phyloP scores from a whole-genome alignment of 2,888 invertebrate species.

The Crematogaster levior region DNA sequence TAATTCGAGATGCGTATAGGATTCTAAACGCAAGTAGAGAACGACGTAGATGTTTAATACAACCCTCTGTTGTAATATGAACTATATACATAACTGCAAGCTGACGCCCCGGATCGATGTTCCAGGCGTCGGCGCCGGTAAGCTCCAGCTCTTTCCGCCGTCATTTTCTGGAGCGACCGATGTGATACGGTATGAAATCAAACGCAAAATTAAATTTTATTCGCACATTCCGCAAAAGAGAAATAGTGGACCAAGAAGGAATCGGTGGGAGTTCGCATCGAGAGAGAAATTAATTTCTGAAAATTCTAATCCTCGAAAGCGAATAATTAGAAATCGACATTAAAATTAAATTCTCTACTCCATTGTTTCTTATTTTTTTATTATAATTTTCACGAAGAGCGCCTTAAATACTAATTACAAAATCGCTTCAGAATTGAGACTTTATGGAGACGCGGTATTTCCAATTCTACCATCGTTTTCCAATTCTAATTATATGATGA shows the following conservation, averaged over 20 bases:
- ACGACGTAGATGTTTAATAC: conserved; percentile 66
- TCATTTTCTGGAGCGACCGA: conserved; percentile 55
- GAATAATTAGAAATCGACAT: background rate
- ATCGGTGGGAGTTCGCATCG: background rate
- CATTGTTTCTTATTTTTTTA: background rate
- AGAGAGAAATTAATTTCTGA: background rate
- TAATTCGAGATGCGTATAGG: conserved; percentile 11
- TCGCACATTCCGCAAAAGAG: background rate
- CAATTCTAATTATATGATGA: background rate
- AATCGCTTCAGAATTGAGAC: background rate
- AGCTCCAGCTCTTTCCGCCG: conserved; percentile 62
- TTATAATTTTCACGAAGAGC: background rate
- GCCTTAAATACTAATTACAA: background rate
- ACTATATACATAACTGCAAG: conserved; percentile 84
- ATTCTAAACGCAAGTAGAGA: conserved; percentile 19
- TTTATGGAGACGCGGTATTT: background rate
- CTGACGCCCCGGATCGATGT: conserved; percentile 85
- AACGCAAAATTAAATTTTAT: conserved; percentile 28
- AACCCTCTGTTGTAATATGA: conserved; percentile 67
- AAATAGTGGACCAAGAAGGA: background rate
- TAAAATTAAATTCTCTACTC: background rate
- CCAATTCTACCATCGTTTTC: background rate
- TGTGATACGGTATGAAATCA: conserved; percentile 35
- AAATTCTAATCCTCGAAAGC: background rate
- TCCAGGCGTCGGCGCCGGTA: conserved; percentile 80